Evolutionary conservation across 1,140 invertebrate genomes (phyloP), one percentile per base, ranked within the genome.

Genomic region (Adelges cooleyi): DNA sequence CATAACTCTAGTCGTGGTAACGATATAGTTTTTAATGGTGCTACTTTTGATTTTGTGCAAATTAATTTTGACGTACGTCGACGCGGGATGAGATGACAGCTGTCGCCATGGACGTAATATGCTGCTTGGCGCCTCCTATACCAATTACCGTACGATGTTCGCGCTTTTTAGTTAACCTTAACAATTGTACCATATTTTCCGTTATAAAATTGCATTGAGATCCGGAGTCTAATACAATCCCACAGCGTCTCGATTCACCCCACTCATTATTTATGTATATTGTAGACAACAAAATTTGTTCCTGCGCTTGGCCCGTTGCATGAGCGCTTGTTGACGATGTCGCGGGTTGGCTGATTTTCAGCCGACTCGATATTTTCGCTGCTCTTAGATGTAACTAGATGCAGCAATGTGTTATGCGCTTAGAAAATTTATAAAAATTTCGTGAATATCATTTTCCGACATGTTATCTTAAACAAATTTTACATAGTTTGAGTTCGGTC

Each of bases 1-100:
- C 69, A 71, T 15, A 78, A 66, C 68, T 78, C 77, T 50, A 77
- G 59, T 44, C 74, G 29, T 0, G 80, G 79, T 38, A 81, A 70
- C 17, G 74, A 73, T 1, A 69, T 52, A 2, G 22, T 44, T 27
- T 71, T 71, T 13, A 70, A n/a, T 8, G 71, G 67, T 1, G 66
- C 66, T 2, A 71, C 62, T 29, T 68, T 67, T 1, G 67, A 66
- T 54, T 71, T 71, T 11, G 68, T 62, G 17, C 46, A 44, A 2
- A 71, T 18, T 22, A 68, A 67, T n/a, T 50, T 29, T 2, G n/a
- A n/a, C n/a, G n/a, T n/a, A n/a, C n/a, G n/a, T n/a, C n/a, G 0
- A 10, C n/a, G 2, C 36, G 33, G 1, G 20, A 40, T 40, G 15
- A 8, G 2, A 54, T 15, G 4, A 33, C 9, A 15, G 18, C 38